Base-by-base conservation (phyloP, 2,888 invertebrate genomes). In the Drosophila neoperkinsi region DNA sequence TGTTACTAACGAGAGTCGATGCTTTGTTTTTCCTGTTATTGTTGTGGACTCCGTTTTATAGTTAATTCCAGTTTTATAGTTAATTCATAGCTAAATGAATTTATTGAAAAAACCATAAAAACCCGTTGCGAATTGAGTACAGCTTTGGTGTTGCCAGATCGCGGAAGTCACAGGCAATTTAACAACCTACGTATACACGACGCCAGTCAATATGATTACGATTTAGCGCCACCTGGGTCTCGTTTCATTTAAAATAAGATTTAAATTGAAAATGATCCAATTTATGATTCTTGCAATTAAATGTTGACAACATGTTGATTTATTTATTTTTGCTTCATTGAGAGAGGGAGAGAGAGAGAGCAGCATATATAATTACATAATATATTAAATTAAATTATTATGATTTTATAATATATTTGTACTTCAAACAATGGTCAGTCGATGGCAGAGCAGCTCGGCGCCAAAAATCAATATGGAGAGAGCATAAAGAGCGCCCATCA, bases 401-500 rank as follows among this genome's bases (percentile, higher is more conserved):
- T 16, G 25, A 25, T 25, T 46, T 25, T 46, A 16, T 25, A 25
- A 25, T 16, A 46, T 16, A 46, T 16, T 46, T 46, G 25, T 16
- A 25, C 25, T 16, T 25, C 7, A 25, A 46, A 16, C 25, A 16
- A 46, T 53, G 41, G 16, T 28, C 30, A 36, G 16, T 16, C 56
- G 59, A 25, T 69, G 43, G 3, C 52, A n/a, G 0, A 73, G 36
- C 9, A 84, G 33, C 18, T 84, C 84, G 0, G 21, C 60, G 2
- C 51, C 65, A 13, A 83, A 67, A 4, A 84, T 50, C 0, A 80
- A 3, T 0, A 33, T 36, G 1, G 84, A 62, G 1, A 86, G 7
- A 0, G 13, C 51, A 28, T 86, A 82, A 25, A 86, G 59, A 1
- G 7, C 33, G 0, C 53, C 67, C 67, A 82, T 73, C 1, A 86